phyloP scores from a whole-genome alignment of 2,113 vertebrate genomes.

The Spilogale gracilis region DNA sequence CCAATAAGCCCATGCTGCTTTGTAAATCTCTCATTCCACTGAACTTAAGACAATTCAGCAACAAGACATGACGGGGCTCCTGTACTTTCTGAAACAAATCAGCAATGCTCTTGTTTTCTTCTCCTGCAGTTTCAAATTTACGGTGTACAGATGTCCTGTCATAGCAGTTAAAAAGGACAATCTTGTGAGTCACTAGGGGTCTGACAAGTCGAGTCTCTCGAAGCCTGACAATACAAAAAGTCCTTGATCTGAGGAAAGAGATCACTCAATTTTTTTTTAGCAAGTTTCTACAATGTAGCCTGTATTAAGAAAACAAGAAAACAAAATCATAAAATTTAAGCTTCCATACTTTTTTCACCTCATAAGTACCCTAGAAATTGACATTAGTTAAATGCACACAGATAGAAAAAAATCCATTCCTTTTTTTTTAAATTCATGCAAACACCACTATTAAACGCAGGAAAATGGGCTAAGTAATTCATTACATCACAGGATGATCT shows the following conservation, averaged over 20 bases:
- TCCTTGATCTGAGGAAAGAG: slow-evolving; percentile 55
- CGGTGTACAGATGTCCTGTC: slow-evolving; percentile 58
- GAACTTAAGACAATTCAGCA: neutral
- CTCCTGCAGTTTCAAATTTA: slow-evolving; percentile 41
- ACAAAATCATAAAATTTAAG: neutral
- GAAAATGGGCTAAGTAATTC: neutral
- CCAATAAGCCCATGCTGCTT: neutral
- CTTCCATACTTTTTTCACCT: neutral
- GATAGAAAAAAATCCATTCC: neutral
- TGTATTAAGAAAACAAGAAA: slow-evolving; percentile 21
- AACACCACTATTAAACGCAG: neutral
- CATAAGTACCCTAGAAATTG: neutral
- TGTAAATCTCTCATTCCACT: neutral
- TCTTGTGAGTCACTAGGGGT: slow-evolving; percentile 63
- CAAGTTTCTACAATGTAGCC: neutral
- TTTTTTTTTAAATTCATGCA: neutral
- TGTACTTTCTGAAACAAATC: neutral
- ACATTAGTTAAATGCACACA: neutral
- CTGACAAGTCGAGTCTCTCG: slow-evolving; percentile 57
- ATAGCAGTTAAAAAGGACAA: slow-evolving; percentile 44
- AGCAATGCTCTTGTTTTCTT: neutral
- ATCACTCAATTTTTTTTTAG: neutral
- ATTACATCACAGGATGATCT: neutral
- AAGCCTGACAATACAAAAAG: slow-evolving; percentile 38
- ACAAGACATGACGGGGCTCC: neutral